Conservation (phyloP, 2,797 vertebrate species). For the Argyrosomus regius region DNA sequence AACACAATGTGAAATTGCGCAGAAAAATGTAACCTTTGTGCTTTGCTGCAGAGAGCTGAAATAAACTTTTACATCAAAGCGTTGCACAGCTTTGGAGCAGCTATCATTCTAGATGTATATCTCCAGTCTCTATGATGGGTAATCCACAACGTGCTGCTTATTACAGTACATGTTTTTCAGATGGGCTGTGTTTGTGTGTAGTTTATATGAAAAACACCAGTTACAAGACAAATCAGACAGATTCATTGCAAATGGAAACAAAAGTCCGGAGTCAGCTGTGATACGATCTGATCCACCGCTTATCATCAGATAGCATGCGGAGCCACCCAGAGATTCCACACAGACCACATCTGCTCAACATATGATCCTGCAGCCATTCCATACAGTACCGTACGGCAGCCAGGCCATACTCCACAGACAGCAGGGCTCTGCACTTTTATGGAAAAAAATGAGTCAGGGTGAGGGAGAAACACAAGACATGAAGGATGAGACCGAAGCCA, state of each 20-base stretch:
- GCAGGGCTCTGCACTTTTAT: conserved; percentile 29
- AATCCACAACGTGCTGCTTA: conserved; percentile 27
- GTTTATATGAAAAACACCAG: conserved; percentile 34
- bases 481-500: conserved; percentile 36
- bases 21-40: neutral
- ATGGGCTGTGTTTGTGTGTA: conserved; percentile 14
- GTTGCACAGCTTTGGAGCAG: neutral
- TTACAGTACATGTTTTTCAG: conserved; percentile 15
- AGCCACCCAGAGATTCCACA: conserved; percentile 77
- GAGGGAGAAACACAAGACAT: conserved; percentile 46
- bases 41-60: conserved; percentile 1
- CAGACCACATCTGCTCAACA: conserved; percentile 77
- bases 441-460: conserved; percentile 53
- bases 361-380: conserved; percentile 65
- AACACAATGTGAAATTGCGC: neutral
- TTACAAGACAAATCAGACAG: conserved; percentile 57
- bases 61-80: neutral
- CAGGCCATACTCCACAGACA: conserved; percentile 40
- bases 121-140: conserved; percentile 18
- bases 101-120: conserved; percentile 5
- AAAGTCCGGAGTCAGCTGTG: conserved; percentile 50
- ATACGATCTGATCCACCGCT: conserved; percentile 64
- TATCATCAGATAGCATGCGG: conserved; percentile 70
- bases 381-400: conserved; percentile 47
- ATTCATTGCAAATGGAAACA: conserved; percentile 66